These are phyloP conservation scores for Aix galericulata DNA, from an alignment of 2,113 vertebrate genomes.

Conservation along the genomic window DNA sequence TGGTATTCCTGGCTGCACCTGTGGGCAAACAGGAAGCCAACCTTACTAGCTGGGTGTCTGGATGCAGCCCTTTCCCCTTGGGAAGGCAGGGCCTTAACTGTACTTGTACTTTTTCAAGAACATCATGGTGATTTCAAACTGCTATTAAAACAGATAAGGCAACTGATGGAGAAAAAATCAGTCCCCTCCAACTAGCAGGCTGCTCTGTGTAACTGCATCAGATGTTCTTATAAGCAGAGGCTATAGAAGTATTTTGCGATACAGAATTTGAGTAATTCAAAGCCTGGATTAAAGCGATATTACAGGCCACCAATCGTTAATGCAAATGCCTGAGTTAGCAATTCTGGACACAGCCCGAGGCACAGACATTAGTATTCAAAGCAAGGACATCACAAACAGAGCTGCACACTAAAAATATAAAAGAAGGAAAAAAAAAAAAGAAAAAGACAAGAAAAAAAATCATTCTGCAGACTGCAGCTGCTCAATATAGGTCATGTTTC, in stretches of 20 bases:
- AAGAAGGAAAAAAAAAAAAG: background rate
- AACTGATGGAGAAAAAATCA: background rate
- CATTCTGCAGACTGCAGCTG: background rate
- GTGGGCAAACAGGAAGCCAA: background rate
- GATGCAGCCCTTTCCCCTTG: background rate
- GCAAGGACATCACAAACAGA: constrained; percentile 46
- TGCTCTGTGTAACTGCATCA: background rate
- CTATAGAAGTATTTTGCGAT: background rate
- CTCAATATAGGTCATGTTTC: constrained; percentile 56
- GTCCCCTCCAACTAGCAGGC: background rate
- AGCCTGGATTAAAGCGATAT: constrained; percentile 44
- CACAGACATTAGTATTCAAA: constrained; percentile 50
- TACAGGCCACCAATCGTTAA: constrained; percentile 43
- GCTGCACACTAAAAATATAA: background rate
- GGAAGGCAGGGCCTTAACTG: background rate
- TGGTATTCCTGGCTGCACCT: background rate
- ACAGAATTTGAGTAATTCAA: constrained; percentile 25
- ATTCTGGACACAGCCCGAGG: constrained; percentile 39
- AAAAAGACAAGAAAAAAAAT: background rate
- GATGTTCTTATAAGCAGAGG: background rate
- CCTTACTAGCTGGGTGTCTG: too few species aligned
- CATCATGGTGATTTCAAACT: background rate
- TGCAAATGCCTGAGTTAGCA: constrained; percentile 37
- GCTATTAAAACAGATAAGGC: background rate
- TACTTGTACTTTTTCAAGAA: background rate